phyloP scores from a whole-genome alignment of 2,888 invertebrate species.

The Rambutsinella grinnellia region DNA sequence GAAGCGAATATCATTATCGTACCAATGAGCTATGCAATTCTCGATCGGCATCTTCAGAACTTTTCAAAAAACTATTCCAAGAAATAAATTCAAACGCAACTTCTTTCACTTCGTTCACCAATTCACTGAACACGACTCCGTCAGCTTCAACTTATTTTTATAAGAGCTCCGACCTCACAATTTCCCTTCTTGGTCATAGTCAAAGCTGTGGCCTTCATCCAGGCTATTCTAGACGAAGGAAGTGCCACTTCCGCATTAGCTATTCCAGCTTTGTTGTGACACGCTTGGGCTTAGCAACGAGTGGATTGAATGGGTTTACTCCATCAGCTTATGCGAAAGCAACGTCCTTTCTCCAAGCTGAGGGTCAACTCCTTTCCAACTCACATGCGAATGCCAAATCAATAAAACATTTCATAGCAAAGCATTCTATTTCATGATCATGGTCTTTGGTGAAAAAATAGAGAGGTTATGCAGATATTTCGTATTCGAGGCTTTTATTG shows the following conservation, averaged over 20 bases:
- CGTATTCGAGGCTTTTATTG: too few species aligned
- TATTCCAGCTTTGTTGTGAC: slow-evolving; percentile 35
- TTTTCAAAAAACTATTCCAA: neutral
- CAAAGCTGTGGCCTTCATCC: slow-evolving; percentile 24
- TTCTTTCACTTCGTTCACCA: too few species aligned
- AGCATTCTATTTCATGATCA: slow-evolving; percentile 22
- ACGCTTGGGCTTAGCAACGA: slow-evolving; percentile 36
- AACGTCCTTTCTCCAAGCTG: neutral
- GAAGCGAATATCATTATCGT: slow-evolving; percentile 65
- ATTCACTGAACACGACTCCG: neutral
- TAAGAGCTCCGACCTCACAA: neutral
- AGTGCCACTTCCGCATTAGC: slow-evolving; percentile 37
- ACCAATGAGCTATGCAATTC: slow-evolving; percentile 64
- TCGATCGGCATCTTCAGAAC: slow-evolving; percentile 61
- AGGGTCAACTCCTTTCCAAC: too few species aligned
- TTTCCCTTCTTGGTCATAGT: neutral
- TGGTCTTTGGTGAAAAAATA: slow-evolving; percentile 1
- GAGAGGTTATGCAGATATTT: neutral
- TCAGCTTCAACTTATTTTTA: neutral
- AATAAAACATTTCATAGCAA: neutral
- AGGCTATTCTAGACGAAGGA: slow-evolving; percentile 24
- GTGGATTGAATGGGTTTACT: neutral
- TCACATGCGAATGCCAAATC: too few species aligned
- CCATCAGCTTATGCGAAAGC: neutral
- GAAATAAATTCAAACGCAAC: too few species aligned